phyloP scores from a whole-genome alignment of 2,113 vertebrate species.

The Lathamus discolor region DNA sequence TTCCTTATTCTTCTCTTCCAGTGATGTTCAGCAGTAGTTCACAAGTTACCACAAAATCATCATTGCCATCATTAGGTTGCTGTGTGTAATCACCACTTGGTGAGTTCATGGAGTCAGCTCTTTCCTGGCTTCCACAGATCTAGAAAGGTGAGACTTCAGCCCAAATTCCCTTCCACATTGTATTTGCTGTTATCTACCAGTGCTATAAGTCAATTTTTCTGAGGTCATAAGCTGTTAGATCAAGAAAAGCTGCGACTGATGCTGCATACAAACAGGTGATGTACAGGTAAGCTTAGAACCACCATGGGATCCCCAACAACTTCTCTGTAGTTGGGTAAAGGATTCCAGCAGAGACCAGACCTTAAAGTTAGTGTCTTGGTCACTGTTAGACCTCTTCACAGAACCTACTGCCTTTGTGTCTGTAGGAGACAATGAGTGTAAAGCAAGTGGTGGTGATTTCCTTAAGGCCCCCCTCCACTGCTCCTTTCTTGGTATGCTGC shows the following conservation, averaged over 20 bases:
- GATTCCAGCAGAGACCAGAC: neutral
- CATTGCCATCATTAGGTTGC: neutral
- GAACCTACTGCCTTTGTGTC: neutral
- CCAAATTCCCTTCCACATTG: neutral
- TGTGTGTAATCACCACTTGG: neutral
- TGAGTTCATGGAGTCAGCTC: neutral
- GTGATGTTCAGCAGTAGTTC: neutral
- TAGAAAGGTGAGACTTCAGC: neutral
- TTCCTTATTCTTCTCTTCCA: neutral
- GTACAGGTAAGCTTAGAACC: neutral
- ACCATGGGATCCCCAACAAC: neutral
- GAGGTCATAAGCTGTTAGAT: neutral
- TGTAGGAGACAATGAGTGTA: neutral
- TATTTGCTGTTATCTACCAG: neutral
- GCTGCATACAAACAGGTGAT: neutral
- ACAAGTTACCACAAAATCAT: neutral
- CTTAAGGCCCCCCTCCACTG: neutral
- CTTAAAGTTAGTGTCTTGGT: neutral
- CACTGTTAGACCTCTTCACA: neutral
- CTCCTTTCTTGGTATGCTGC: neutral
- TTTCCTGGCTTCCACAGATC: neutral
- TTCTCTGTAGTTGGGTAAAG: neutral
- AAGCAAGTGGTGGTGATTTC: neutral
- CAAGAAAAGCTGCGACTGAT: neutral
- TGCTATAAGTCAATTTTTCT: neutral